Evolutionary conservation across 2,113 vertebrate species (phyloP), one percentile per base, ranked within the genome.

Genomic region (Periophthalmodon schlosseri): DNA sequence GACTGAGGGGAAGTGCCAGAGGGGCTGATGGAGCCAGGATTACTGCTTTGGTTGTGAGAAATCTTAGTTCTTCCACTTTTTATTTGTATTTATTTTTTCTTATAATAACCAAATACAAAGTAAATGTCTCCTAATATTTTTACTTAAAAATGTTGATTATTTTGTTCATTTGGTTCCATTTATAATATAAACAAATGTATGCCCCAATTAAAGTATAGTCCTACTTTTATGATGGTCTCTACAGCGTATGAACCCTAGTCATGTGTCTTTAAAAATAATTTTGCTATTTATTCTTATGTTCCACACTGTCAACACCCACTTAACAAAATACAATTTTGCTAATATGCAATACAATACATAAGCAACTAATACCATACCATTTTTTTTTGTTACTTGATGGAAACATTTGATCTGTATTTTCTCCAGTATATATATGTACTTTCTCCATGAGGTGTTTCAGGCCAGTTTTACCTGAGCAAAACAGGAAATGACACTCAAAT

Each of bases 401-500:
- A 36, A 36, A 18, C 21, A 28, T 28, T 28, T 13, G 23, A 4
- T 9, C 34, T 44, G 63, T 73, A 36, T 71, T 14, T 23, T 21
- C 47, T 49, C 36, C 18, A 57, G 24, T 50, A 58, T 44, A 18
- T 52, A 52, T 28, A 36, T 39, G 63, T 65, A 16, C 71, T 72
- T 72, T 74, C 64, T 72, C 68, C 78, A 18, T 60, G 21, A 54
- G 54, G 76, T 75, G 44, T 69, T 68, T 64, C 34, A 56, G 70
- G 47, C 24, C 50, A 54, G 9, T 56, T 80, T 77, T 34, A 49
- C 50, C 57, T 21, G 49, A 70, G 65, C 1, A 36, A 58, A 73
- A 39, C 75, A 81, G 77, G 76, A 86, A 84, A 71, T 70, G 63
- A 50, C 73, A 68, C 34, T 57, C 70, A 52, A 15, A 69, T 46